These are phyloP conservation scores for Gopherus evgoodei DNA, from an alignment of 2,113 vertebrate species.

Conservation along the genomic window DNA sequence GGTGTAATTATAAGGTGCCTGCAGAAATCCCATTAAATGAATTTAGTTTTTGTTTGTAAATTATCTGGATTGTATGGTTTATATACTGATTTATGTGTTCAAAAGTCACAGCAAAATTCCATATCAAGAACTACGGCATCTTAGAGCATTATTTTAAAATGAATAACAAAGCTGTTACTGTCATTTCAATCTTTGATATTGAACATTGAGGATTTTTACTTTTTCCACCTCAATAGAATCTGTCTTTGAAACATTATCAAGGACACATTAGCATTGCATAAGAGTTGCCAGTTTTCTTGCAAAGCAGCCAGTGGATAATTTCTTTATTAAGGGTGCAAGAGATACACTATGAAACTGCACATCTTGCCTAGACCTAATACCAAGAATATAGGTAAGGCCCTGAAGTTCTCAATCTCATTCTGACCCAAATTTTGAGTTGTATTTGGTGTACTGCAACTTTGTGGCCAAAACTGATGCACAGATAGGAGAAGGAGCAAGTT, in stretches of 20 bases:
- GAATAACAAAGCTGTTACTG: slow-evolving; percentile 25
- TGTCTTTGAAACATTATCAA: slow-evolving; percentile 45
- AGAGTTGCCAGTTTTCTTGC: slow-evolving; percentile 47
- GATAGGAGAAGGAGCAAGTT: neutral
- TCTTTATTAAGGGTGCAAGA: slow-evolving; percentile 43
- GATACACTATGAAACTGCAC: slow-evolving; percentile 34
- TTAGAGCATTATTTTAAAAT: slow-evolving; percentile 37
- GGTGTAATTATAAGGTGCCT: slow-evolving; percentile 40
- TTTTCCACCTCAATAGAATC: slow-evolving; percentile 18
- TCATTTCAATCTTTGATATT: slow-evolving; percentile 8
- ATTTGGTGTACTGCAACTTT: neutral
- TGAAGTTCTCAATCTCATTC: neutral
- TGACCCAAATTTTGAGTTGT: neutral
- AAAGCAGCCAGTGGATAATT: slow-evolving; percentile 44
- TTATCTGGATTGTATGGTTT: slow-evolving; percentile 1
- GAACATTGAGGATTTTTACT: slow-evolving; percentile 6
- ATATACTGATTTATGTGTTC: slow-evolving; percentile 22
- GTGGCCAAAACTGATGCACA: neutral
- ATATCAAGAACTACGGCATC: neutral
- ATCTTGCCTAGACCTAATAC: slow-evolving; percentile 29
- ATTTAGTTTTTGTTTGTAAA: slow-evolving; percentile 51
- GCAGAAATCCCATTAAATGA: slow-evolving; percentile 50
- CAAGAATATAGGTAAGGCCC: neutral
- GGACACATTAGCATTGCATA: slow-evolving; percentile 31
- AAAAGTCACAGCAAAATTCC: slow-evolving; percentile 32